Conservation (phyloP, 2,113 vertebrate species). For the Limanda limanda region DNA sequence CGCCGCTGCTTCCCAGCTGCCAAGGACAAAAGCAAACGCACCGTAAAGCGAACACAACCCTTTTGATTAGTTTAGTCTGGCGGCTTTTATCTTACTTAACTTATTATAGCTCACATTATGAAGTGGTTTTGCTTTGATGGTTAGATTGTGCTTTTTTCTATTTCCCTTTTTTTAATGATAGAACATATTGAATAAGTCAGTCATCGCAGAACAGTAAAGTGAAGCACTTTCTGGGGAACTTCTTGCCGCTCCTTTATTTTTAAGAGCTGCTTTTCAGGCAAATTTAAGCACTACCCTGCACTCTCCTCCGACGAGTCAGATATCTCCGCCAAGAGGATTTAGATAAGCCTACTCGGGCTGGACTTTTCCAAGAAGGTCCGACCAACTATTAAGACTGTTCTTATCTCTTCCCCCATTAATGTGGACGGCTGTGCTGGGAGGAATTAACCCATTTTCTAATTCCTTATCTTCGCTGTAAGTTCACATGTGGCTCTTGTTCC, state of each 20-base stretch:
- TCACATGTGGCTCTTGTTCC: conserved; percentile 53
- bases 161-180: not conserved
- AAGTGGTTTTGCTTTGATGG: conserved; percentile 21
- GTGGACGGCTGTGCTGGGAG: conserved; percentile 49
- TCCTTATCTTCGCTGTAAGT: conserved; percentile 53
- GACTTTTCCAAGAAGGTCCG: conserved; percentile 66
- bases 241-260: conserved; percentile 60
- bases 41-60: not conserved
- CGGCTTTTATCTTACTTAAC: conserved; percentile 7
- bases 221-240: conserved; percentile 47
- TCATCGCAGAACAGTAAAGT: conserved; percentile 15
- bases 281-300: conserved; percentile 68
- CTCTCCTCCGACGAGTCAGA: conserved; percentile 56
- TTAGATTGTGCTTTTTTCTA: conserved; percentile 19
- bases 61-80: conserved; percentile 1
- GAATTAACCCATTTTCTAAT: conserved; percentile 66
- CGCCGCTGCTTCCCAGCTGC: conserved; percentile 28
- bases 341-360: conserved; percentile 73
- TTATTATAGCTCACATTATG: conserved; percentile 16
- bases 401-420: conserved; percentile 65
- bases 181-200: conserved; percentile 36
- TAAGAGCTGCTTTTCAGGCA: conserved; percentile 73
- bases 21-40: conserved; percentile 27
- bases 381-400: conserved; percentile 72
- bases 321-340: conserved; percentile 76